Conservation (phyloP, 2,888 invertebrate species). For the Exocentrus adspersus region DNA sequence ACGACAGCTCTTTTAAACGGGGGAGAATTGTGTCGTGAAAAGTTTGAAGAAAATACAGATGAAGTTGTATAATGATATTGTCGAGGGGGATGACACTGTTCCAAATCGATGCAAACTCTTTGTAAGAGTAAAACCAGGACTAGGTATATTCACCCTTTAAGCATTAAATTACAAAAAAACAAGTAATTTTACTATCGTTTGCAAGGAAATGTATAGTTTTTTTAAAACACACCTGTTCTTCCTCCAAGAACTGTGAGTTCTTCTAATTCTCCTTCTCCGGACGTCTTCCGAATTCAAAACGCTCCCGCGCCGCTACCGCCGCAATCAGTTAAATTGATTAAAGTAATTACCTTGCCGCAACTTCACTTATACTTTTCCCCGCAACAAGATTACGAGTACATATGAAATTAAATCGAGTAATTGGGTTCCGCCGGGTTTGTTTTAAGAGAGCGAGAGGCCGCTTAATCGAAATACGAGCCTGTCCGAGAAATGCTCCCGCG, state of each 20-base stretch:
- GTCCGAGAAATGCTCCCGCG: slow-evolving; percentile 34
- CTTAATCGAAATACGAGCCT: slow-evolving; percentile 34
- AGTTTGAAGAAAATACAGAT: background rate
- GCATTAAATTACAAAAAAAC: too few species aligned
- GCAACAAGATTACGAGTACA: slow-evolving; percentile 33
- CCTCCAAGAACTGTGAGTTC: too few species aligned
- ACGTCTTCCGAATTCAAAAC: background rate
- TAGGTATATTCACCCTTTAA: too few species aligned
- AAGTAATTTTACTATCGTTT: too few species aligned
- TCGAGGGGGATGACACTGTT: background rate
- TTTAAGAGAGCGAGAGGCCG: slow-evolving; percentile 4
- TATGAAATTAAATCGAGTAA: slow-evolving; percentile 38
- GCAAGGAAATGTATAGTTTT: too few species aligned
- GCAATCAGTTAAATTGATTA: slow-evolving; percentile 31
- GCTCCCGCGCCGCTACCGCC: background rate
- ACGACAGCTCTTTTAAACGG: slow-evolving; percentile 7
- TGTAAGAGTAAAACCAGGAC: too few species aligned
- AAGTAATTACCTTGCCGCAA: slow-evolving; percentile 24
- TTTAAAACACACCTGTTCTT: too few species aligned
- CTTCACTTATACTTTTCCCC: slow-evolving; percentile 23
- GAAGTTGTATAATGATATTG: slow-evolving; percentile 7
- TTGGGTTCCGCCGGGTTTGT: slow-evolving; percentile 24
- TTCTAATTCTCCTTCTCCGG: too few species aligned
- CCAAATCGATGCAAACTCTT: too few species aligned
- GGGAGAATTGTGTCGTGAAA: slow-evolving; percentile 2